Evolutionary conservation across 2,113 vertebrate species (phyloP).

Genomic region (Chamaetylas fuelleborni): DNA sequence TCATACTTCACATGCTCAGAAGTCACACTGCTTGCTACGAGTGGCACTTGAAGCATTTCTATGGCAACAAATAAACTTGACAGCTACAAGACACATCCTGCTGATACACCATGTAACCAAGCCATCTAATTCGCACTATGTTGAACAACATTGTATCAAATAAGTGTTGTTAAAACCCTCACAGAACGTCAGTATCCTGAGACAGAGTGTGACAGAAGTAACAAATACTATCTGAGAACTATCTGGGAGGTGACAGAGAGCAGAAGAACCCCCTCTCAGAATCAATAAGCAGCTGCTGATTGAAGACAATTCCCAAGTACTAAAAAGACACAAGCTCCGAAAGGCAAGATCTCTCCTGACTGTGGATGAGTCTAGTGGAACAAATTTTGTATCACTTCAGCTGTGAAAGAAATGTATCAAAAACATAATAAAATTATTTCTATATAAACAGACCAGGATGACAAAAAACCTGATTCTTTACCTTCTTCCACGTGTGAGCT

Average conservation of each 20-base stretch:
- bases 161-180: background rate
- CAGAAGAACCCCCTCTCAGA: background rate
- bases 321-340: background rate
- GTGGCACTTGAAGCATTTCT: background rate
- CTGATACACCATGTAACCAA: background rate
- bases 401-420: background rate
- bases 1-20: background rate
- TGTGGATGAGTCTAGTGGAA: background rate
- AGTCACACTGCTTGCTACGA: background rate
- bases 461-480: background rate
- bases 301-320: background rate
- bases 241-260: background rate
- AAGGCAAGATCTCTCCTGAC: background rate
- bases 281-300: background rate
- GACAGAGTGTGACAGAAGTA: background rate
- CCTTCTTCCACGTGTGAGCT: fast-evolving
- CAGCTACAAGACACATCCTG: background rate
- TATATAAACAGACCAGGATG: background rate
- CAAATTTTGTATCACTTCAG: background rate
- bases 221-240: background rate
- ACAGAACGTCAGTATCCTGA: background rate
- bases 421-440: background rate
- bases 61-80: background rate
- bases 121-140: background rate
- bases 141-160: background rate